Evolutionary conservation across 2,797 vertebrate species (phyloP).

Genomic region (Pogonophryne albipinna): DNA sequence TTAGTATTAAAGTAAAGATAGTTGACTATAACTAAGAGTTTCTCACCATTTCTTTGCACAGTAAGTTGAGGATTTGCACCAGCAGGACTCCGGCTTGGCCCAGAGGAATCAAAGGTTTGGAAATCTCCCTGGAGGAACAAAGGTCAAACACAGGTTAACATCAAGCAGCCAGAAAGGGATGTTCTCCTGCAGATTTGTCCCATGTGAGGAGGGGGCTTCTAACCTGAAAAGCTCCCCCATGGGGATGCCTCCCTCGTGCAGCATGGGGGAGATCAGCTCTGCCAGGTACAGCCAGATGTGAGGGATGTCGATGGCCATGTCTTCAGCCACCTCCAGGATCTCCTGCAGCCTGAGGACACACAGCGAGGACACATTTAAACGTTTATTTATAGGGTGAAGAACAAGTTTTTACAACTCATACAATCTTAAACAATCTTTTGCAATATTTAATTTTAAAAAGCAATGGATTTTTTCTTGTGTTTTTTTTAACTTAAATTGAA

Average conservation of each 20-base stretch:
- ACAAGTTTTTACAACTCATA: no score
- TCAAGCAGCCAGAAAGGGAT: background rate
- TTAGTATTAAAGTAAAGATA: no score
- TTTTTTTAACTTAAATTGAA: no score
- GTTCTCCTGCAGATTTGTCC: background rate
- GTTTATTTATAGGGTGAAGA: constrained; percentile 1
- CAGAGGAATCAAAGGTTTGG: constrained; percentile 91
- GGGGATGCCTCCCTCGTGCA: constrained; percentile 92
- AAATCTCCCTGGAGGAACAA: constrained; percentile 87
- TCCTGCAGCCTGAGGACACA: constrained; percentile 87
- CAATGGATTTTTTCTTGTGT: no score
- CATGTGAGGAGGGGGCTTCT: background rate
- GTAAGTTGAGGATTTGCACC: constrained; percentile 90
- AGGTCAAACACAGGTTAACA: constrained; percentile 21
- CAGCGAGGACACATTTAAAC: background rate
- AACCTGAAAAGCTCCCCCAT: constrained; percentile 95
- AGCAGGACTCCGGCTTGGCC: constrained; percentile 91
- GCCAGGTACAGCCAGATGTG: constrained; percentile 98
- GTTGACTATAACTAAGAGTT: no score
- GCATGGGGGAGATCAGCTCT: constrained; percentile 92
- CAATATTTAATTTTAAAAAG: no score
- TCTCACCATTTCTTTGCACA: constrained; percentile 95
- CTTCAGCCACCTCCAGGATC: constrained; percentile 93
- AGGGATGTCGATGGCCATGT: constrained; percentile 98
- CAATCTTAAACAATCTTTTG: no score